Conservation (phyloP, 2,797 vertebrate species). For the Ibycter americanus region DNA sequence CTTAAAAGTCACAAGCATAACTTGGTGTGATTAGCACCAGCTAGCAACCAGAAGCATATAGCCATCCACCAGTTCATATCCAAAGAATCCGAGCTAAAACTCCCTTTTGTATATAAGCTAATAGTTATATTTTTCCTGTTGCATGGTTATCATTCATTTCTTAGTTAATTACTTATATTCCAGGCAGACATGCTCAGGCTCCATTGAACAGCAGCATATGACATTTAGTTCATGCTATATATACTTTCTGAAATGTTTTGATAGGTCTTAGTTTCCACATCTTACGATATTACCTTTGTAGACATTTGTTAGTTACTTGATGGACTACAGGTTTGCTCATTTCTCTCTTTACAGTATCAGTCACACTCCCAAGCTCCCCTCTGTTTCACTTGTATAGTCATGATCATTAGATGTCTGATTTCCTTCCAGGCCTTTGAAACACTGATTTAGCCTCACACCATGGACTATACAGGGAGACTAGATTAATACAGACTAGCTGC, state of each 20-base stretch:
- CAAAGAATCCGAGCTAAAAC: neutral
- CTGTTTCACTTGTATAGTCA: neutral
- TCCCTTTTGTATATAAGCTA: neutral
- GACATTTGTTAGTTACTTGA: neutral
- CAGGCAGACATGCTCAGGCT: neutral
- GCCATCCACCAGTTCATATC: neutral
- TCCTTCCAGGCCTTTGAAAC: neutral
- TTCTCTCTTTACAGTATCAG: neutral
- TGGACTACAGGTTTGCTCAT: neutral
- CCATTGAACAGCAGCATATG: neutral
- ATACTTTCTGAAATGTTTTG: neutral
- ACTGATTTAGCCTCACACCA: neutral
- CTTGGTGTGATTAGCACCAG: neutral
- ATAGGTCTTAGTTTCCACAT: neutral
- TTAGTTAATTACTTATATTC: neutral
- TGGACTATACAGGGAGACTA: neutral
- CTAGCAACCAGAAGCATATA: neutral
- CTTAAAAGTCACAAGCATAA: neutral
- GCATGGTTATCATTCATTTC: neutral
- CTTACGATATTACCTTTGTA: neutral
- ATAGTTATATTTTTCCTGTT: neutral
- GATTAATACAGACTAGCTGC: neutral
- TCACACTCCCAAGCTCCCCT: neutral
- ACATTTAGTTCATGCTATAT: neutral
- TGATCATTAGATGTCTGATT: neutral